Conservation (phyloP, 2,888 invertebrate species). For the Cactoblastis cactorum region DNA sequence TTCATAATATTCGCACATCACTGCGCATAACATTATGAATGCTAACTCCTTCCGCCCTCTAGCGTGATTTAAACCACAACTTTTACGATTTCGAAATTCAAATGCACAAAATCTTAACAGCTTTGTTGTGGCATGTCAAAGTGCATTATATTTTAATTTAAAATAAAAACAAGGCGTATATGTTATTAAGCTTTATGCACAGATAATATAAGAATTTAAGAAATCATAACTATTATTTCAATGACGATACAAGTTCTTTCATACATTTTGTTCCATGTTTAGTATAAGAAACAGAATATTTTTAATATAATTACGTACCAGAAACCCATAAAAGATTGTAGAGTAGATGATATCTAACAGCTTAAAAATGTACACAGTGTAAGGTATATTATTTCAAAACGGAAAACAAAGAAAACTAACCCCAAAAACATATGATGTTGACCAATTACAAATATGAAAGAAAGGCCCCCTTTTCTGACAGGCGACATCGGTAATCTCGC, state of each 20-base stretch:
- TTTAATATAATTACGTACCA: too few relatives aligned
- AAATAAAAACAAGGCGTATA: too few relatives aligned
- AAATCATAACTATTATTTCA: too few relatives aligned
- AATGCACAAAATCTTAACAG: slow-evolving; percentile 5
- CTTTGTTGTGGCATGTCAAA: neutral
- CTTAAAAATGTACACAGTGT: too few relatives aligned
- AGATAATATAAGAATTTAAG: too few relatives aligned
- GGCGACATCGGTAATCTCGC: slow-evolving; percentile 66
- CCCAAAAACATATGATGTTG: slow-evolving; percentile 12
- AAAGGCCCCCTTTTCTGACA: slow-evolving; percentile 38
- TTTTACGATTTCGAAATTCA: slow-evolving; percentile 9
- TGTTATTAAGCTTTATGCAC: too few relatives aligned
- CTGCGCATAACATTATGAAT: slow-evolving; percentile 2
- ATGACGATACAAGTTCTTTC: too few relatives aligned
- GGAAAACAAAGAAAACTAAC: neutral
- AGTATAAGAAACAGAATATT: too few relatives aligned
- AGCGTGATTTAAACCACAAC: slow-evolving; percentile 10
- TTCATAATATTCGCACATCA: neutral
- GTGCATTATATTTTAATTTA: neutral
- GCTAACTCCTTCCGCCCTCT: slow-evolving; percentile 11
- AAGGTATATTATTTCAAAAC: neutral
- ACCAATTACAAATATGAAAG: slow-evolving; percentile 26
- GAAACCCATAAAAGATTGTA: too few relatives aligned
- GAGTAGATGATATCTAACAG: too few relatives aligned
- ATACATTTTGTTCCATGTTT: too few relatives aligned